Evolutionary conservation across 2,888 invertebrate genomes (phyloP), one percentile per base, ranked within the genome.

Genomic region (Heteropelma amictum): DNA sequence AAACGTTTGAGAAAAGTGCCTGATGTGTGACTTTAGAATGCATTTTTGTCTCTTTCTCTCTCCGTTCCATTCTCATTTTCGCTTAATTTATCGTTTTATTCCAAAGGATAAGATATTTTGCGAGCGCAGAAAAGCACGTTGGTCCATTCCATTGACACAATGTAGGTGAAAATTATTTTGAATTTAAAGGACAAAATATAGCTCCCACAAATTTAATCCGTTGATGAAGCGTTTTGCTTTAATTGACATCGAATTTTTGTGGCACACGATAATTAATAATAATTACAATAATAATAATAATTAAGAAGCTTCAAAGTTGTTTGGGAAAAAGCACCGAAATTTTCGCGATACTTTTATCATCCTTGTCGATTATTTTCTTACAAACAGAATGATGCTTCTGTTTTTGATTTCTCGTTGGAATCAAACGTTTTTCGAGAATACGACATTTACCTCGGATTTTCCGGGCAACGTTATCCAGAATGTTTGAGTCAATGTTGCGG

Each of bases 401-500:
- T 10, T 26, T 35, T 63, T 63, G 61, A 33, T 14, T 33, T 35
- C 19, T 10, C 14, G 21, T 61, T 12, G 42, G 49, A 23, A 23
- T 23, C 6, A 26, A 8, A 21, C 35, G 33, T 17, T 58, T n/a
- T 33, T 3, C 10, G 35, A 7, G 30, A 63, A 72, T 40, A 61
- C 33, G 21, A 21, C 38, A n/a, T 60, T 64, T 54, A 19, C 12
- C 63, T 12, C 14, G 10, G 58, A 26, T 47, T 21, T 14, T 17
- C 23, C 14, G 30, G 3, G 49, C 47, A 21, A 33, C 45, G 49
- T 58, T 51, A 30, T 12, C 12, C 38, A 19, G 23, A 56, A 64
- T 19, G 56, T 42, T 64, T 40, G 38, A 38, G 49, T 74, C 74
- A 75, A 76, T 78, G 76, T 73, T 80, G 71, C 72, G 79, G 60